Base-by-base conservation (phyloP, 1,140 invertebrate species). In the Alviniconcha marisindica region DNA sequence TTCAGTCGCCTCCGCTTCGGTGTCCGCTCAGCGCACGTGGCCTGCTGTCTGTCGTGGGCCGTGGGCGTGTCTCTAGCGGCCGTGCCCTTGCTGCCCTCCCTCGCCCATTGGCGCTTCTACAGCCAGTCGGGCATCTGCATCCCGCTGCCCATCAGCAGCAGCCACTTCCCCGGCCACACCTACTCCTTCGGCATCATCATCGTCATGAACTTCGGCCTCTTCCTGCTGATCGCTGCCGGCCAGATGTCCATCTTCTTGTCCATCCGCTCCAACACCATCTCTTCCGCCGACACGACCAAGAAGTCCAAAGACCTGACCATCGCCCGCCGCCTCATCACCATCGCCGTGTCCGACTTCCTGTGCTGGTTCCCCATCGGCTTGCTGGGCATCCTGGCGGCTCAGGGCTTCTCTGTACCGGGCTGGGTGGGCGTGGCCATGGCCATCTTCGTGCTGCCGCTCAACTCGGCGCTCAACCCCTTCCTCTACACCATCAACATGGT, bases 151-250 rank as follows among this genome's bases (percentile, higher is more conserved):
- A 78, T 88, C 4, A 73, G 85, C 10, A 24, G 77, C 0, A 24
- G 83, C 1, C 42, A 82, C 1, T 63, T 60, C 24, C 44, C 77
- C 0, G 88, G 86, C 5, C 85, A 84, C 77, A 80, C 83, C 31
- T 89, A 88, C 77, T 63, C 81, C 54, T 81, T 79, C 28, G 78
- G 60, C 7, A 66, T 89, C 18, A 88, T 89, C 24, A 83, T 89
- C 3, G 38, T 84, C 21, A 77, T 84, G 60, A 89, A 89, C 42
- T 78, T 84, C 28, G 24, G 84, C 0, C 78, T 84, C 1, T 89
- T 89, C 69, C n/a, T 86, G 14, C 12, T 78, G 12, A 85, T 88
- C 21, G 83, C 84, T 36, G 31, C 77, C 31, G 87, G 87, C 1
- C 88, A 89, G 76, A 4, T 86, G 2, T 60, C 18, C 54, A 60